These are phyloP conservation scores for Rhineura floridana DNA, from an alignment of 2,113 vertebrate species.

Conservation along the genomic window DNA sequence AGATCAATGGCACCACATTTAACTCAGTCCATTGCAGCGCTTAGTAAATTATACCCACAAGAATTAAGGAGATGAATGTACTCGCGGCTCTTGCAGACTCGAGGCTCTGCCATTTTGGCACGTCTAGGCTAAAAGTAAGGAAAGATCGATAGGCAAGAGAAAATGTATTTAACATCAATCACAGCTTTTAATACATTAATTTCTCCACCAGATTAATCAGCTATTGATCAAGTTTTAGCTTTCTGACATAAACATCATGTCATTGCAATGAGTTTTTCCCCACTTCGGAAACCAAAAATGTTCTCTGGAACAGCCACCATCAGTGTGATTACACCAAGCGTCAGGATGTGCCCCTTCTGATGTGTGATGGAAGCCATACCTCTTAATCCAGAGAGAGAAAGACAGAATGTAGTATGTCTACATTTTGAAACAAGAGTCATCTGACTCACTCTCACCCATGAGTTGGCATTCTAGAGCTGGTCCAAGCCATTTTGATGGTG, in stretches of 20 bases:
- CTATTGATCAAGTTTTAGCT: conserved; percentile 70
- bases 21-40: conserved; percentile 64
- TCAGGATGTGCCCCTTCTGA: not conserved
- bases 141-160: conserved; percentile 66
- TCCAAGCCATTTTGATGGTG: too few species aligned
- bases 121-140: conserved; percentile 53
- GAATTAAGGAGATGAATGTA: conserved; percentile 72
- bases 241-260: conserved; percentile 49
- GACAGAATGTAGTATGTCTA: too few species aligned
- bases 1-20: conserved; percentile 71
- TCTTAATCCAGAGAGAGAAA: not conserved
- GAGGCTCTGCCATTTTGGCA: conserved; percentile 53
- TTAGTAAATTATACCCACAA: conserved; percentile 71
- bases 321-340: not conserved
- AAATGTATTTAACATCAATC: conserved; percentile 72
- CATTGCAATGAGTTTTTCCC: not conserved
- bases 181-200: conserved; percentile 74
- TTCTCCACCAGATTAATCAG: conserved; percentile 74
- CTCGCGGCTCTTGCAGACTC: conserved; percentile 27
- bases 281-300: not conserved
- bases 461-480: too few species aligned
- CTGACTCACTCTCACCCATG: too few species aligned
- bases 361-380: not conserved
- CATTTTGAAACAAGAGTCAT: too few species aligned
- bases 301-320: too few species aligned